Conservation (phyloP, 2,888 invertebrate species). For the Nemoura dubitans region DNA sequence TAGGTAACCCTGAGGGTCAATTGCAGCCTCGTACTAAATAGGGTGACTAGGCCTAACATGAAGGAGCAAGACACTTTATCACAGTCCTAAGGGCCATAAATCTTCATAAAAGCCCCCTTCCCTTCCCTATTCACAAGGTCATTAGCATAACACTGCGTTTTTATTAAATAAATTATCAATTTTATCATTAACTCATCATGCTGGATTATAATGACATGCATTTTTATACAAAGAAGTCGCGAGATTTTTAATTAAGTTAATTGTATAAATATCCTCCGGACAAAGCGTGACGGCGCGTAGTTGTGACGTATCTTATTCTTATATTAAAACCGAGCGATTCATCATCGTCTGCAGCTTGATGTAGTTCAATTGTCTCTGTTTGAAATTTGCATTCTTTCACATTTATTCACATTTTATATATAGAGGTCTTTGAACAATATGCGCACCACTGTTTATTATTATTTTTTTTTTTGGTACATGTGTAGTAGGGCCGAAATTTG, state of each 20-base stretch:
- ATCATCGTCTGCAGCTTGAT: not conserved
- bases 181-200: slow-evolving; percentile 12
- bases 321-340: not conserved
- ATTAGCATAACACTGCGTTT: slow-evolving; percentile 12
- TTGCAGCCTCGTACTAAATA: not conserved
- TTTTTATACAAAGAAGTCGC: slow-evolving; percentile 8
- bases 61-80: slow-evolving; percentile 7
- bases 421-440: too few species aligned
- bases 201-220: not conserved
- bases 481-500: too few species aligned
- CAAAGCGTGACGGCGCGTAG: not conserved
- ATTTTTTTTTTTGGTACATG: too few species aligned
- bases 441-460: too few species aligned
- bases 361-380: not conserved
- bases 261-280: not conserved
- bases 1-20: not conserved
- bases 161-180: not conserved
- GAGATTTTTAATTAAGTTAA: slow-evolving; percentile 12
- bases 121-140: not conserved
- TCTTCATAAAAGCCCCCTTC: not conserved
- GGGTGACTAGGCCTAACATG: not conserved
- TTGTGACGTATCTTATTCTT: not conserved
- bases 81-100: not conserved
- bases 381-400: not conserved
- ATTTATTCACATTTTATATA: not conserved